These are phyloP conservation scores for Acleris literana DNA, from an alignment of 2,888 invertebrate genomes.

Conservation along the genomic window DNA sequence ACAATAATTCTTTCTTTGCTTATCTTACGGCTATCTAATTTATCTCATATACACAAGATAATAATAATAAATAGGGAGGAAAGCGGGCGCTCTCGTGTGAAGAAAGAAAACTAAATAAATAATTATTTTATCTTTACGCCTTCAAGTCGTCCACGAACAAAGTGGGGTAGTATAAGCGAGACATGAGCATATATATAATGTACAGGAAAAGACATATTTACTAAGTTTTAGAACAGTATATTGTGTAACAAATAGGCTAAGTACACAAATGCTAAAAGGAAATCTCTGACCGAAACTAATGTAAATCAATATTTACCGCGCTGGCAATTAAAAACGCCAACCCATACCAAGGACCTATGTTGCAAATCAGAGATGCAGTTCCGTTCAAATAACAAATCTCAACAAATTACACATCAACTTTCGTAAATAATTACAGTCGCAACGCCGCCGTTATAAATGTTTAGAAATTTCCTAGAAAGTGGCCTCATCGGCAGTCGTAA, in stretches of 20 bases:
- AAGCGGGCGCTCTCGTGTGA: constrained; percentile 69
- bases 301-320: too few species aligned
- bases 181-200: too few species aligned
- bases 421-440: constrained; percentile 36
- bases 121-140: constrained; percentile 57
- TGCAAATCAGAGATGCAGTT: constrained; percentile 1
- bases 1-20: constrained; percentile 55
- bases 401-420: constrained; percentile 29
- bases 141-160: constrained; percentile 45
- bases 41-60: constrained; percentile 71
- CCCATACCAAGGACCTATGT: too few species aligned
- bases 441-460: constrained; percentile 45
- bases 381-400: constrained; percentile 8
- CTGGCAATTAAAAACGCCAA: too few species aligned
- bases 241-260: too few species aligned
- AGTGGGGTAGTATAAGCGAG: too few species aligned
- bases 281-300: too few species aligned
- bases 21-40: constrained; percentile 68
- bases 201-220: too few species aligned
- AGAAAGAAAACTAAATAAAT: constrained; percentile 72
- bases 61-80: constrained; percentile 75
- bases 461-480: constrained; percentile 62
- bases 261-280: too few species aligned
- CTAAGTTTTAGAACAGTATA: too few species aligned
- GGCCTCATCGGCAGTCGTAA: constrained; percentile 44